phyloP scores from a whole-genome alignment of 2,888 invertebrate species.

The Polymixis flavicincta region DNA sequence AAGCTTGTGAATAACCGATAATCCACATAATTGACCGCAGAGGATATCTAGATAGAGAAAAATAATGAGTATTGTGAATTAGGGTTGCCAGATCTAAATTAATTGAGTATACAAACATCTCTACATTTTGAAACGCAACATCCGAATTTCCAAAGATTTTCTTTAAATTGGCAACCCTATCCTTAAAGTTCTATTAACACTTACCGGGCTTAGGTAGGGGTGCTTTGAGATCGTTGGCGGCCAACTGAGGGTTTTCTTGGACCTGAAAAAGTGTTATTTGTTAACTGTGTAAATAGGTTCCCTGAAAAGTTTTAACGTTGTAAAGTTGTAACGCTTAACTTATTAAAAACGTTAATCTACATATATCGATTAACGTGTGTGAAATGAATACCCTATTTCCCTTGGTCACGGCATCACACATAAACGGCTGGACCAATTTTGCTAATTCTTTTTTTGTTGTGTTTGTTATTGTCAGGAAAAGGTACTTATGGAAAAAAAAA shows the following conservation, averaged over 20 bases:
- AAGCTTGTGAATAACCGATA: slow-evolving; percentile 49
- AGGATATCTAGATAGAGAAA: slow-evolving; percentile 28
- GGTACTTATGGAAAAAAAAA: no score
- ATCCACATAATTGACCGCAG: slow-evolving; percentile 44
- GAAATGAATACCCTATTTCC: no score
- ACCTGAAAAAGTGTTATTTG: slow-evolving; percentile 75
- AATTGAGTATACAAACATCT: background rate
- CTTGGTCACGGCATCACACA: no score
- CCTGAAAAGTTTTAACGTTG: background rate
- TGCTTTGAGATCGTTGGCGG: slow-evolving; percentile 87
- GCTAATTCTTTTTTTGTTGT: no score
- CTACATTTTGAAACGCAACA: background rate
- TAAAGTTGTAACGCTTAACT: background rate
- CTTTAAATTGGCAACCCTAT: slow-evolving; percentile 17
- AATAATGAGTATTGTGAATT: slow-evolving; percentile 21
- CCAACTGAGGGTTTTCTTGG: slow-evolving; percentile 86
- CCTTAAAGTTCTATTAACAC: slow-evolving; percentile 64
- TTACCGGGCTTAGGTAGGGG: slow-evolving; percentile 87
- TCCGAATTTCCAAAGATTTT: background rate
- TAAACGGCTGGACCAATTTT: no score
- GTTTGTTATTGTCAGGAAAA: no score
- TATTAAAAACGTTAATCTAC: background rate
- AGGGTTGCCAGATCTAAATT: slow-evolving; percentile 24
- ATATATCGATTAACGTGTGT: no score
- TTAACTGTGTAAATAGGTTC: slow-evolving; percentile 33